Base-by-base conservation (phyloP, 1,140 invertebrate species). In the Parapsyche elsis region DNA sequence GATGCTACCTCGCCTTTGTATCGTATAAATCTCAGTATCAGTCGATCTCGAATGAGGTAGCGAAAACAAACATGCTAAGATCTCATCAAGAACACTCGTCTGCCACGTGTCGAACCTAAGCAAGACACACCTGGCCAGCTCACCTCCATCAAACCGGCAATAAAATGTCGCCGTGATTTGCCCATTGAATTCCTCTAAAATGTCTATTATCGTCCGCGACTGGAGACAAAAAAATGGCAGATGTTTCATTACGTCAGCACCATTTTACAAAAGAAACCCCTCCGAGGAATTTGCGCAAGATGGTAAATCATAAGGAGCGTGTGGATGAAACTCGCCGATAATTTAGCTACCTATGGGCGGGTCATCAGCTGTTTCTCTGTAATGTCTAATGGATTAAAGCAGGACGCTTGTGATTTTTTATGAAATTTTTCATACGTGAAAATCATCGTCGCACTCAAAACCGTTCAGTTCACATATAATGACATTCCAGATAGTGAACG, bases 61-160 rank as follows among this genome's bases (percentile, higher is more conserved):
- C 57, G 26, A 64, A 77, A 64, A 77, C 75, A 77, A 77, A 77
- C 75, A 77, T 49, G 74, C 44, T 38, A 45, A 76, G 53, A 38
- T 46, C 21, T 76, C 74, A 76, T 77, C 59, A 64, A 24, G 70
- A 14, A 23, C 49, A 21, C 44, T 38, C 46, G 61, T 38, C 21
- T 67, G 64, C 64, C 80, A 81, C 80, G 80, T 57, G 80, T 81
- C 76, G 9, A 23, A 21, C n/a, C 57, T 26, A 59, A 81, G 70
- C 49, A 12, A 44, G 21, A 10, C 70, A 30, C 80, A 81, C 80
- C 80, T 78, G 76, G 76, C 46, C 16, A 12, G 5, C 59, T 49
- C 74, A 81, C 80, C 80, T 79, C 44, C 76, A 59, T 81, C 80
- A 81, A 67, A 38, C 46, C 59, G 14, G 53, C 71, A 61, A 81